Base-by-base conservation (phyloP, 2,113 vertebrate genomes). In the Regulus satrapa region DNA sequence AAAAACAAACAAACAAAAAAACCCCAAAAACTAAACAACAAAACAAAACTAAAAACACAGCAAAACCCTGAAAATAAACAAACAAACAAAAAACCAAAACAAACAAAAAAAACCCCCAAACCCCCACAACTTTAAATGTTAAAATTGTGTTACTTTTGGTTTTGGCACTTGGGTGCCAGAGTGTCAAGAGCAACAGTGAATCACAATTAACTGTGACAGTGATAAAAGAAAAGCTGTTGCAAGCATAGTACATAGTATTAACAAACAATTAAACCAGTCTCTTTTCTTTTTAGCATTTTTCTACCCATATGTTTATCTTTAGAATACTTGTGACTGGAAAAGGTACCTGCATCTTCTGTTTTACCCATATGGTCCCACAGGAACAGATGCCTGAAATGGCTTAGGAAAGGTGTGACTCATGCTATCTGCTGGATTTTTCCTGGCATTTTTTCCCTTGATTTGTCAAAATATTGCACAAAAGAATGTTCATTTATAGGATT, bases 381-480 rank as follows among this genome's bases (percentile, higher is more conserved):
- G 91, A 97, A 63, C 96, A 97, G 97, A 97, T 97, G 95, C 88
- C 96, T 93, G 89, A 86, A 96, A 88, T 75, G 91, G 85, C 92
- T 97, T 94, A 89, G 93, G 84, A 96, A 96, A 97, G 92, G 84
- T 96, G 80, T 97, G 95, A 97, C 88, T 97, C 93, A 98, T 95
- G 85, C 88, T 95, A 94, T 95, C 92, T 96, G 69, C 96, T 97
- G 97, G 93, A 95, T 96, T 96, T 97, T 97, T 97, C 84, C 92
- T 97, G 96, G 97, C 97, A 95, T 95, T 97, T 94, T 94, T 92
- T 94, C 92, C 46, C 43, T 67, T 88, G 76, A 58, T 97, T 98
- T 98, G 87, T 98, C 97, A 98, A 97, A 98, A 97, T 95, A 97
- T 96, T 95, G 86, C 75, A 93, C 92, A 96, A 97, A 97, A 97